A percentile compares a stretch with the other conserved stretches of the same genome.
phyloP scores from a whole-genome alignment of 2,113 vertebrate species.

The Myanophis thanlyinensis region DNA sequence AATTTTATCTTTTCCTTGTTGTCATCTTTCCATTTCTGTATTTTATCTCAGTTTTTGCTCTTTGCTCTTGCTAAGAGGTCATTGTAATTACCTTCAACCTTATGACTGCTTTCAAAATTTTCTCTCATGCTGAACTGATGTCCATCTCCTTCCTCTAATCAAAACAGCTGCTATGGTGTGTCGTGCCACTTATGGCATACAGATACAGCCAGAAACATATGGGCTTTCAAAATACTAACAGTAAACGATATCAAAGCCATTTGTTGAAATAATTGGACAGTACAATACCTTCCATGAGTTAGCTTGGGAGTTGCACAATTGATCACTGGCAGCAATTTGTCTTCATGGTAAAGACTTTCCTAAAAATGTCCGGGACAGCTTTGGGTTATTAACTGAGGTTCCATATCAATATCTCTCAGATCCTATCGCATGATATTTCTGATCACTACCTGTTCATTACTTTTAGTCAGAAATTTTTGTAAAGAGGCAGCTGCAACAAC shows the following conservation, averaged over 20 bases:
- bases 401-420: background rate
- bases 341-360: background rate
- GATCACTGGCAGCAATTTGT: background rate
- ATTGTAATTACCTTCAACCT: background rate
- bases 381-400: background rate
- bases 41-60: background rate
- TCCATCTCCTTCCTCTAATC: background rate
- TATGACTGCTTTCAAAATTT: background rate
- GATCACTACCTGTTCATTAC: background rate
- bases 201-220: background rate
- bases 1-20: background rate
- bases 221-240: background rate
- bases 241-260: background rate
- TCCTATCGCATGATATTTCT: background rate
- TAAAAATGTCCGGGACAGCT: background rate
- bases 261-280: background rate
- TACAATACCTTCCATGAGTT: background rate
- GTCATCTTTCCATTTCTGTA: too few relatives aligned
- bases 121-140: background rate
- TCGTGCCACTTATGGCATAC: background rate
- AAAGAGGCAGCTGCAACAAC: background rate
- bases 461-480: background rate
- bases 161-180: background rate
- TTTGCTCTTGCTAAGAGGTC: background rate
- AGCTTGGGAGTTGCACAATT: background rate